phyloP scores from a whole-genome alignment of 2,888 invertebrate genomes.

The Protonemura montana region DNA sequence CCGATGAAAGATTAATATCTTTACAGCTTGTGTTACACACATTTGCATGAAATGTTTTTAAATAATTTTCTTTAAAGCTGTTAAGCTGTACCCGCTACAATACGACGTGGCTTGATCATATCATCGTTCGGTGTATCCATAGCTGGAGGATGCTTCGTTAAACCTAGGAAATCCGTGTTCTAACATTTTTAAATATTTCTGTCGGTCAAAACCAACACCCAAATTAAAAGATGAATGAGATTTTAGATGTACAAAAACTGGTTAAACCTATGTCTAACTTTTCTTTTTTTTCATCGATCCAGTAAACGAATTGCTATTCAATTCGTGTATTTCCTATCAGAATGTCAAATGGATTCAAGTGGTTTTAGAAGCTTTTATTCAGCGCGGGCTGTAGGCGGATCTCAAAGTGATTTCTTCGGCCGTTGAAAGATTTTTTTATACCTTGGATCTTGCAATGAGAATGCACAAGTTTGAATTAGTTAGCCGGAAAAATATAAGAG shows the following conservation, averaged over 20 bases:
- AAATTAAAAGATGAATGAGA: slow-evolving; percentile 34
- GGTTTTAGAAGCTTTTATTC: not conserved
- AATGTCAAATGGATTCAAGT: not conserved
- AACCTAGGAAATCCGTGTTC: not conserved
- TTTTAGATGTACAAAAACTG: slow-evolving; percentile 22
- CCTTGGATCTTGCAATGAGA: not conserved
- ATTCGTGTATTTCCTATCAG: not conserved
- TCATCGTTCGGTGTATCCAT: not conserved
- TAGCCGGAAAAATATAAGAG: not conserved
- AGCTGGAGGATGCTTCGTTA: not conserved
- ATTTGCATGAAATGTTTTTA: not conserved
- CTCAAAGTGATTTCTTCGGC: not conserved
- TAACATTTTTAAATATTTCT: not conserved
- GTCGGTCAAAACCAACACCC: slow-evolving; percentile 34
- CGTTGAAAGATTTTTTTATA: not conserved
- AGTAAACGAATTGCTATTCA: slow-evolving; percentile 24
- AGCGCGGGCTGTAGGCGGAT: not conserved
- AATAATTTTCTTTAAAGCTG: not conserved
- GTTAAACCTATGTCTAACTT: not conserved
- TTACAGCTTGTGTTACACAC: not conserved
- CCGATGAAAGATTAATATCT: not conserved
- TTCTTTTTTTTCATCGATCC: not conserved
- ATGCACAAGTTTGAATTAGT: slow-evolving; percentile 4
- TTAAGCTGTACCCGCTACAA: not conserved
- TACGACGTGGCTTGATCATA: not conserved